Conservation (phyloP, 1,140 invertebrate species). For the Atta cephalotes region DNA sequence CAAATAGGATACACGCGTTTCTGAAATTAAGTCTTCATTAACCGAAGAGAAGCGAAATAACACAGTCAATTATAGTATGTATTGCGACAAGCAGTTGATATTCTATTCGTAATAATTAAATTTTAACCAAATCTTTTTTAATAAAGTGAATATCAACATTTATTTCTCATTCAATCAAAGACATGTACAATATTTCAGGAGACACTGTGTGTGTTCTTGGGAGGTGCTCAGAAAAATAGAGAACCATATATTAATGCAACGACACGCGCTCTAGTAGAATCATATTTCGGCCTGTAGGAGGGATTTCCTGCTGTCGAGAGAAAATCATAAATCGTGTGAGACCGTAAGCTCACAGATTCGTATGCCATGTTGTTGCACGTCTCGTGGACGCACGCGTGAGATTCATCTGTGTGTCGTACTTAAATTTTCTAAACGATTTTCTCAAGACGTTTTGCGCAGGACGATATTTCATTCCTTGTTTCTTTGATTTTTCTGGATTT, state of each 20-base stretch:
- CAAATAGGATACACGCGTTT: too few species aligned
- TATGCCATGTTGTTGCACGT: conserved; percentile 41
- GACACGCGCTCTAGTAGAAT: conserved; percentile 47
- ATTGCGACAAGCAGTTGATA: too few species aligned
- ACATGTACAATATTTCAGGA: conserved; percentile 3
- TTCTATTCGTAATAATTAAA: too few species aligned
- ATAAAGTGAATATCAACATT: too few species aligned
- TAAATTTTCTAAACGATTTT: conserved; percentile 46
- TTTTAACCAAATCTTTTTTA: too few species aligned
- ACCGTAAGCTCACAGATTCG: conserved; percentile 43
- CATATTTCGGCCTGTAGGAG: conserved; percentile 48
- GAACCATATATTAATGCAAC: conserved; percentile 54
- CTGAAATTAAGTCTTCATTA: too few species aligned
- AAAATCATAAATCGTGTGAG: conserved; percentile 61
- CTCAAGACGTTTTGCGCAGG: background rate
- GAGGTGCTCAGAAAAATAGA: conserved; percentile 1
- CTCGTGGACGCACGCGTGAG: conserved; percentile 7
- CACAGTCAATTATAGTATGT: too few species aligned
- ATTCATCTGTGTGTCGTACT: conserved; percentile 5
- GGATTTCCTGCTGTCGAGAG: conserved; percentile 40
- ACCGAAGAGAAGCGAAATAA: too few species aligned
- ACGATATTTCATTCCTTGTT: background rate
- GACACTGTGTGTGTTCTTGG: background rate
- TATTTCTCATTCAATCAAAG: too few species aligned
- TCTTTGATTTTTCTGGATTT: background rate